Evolutionary conservation across 1,140 invertebrate species (phyloP).

Genomic region (Neuroterus valhalla): DNA sequence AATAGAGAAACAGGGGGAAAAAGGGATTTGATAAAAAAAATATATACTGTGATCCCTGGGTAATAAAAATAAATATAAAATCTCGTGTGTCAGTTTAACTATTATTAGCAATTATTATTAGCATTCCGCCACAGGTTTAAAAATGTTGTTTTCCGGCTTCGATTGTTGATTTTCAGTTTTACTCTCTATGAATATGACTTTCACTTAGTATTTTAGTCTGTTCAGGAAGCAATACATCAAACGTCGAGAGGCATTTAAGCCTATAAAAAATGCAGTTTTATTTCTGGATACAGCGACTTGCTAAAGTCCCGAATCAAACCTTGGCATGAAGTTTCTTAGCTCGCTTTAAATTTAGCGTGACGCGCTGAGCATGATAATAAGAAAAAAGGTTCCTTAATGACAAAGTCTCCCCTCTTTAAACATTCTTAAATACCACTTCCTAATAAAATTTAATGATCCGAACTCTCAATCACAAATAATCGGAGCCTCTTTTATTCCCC

Average conservation of each 20-base stretch:
- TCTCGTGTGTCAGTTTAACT: no score
- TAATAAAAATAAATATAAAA: no score
- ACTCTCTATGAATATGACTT: no score
- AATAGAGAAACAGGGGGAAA: no score
- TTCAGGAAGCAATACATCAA: background rate
- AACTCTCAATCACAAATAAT: background rate
- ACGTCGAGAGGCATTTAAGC: background rate
- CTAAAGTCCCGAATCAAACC: slow-evolving; percentile 14
- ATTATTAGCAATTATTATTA: background rate
- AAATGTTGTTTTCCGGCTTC: no score
- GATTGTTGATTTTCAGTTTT: no score
- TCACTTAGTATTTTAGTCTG: no score
- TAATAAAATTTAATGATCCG: background rate
- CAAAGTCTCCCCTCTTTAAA: background rate
- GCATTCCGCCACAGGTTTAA: background rate
- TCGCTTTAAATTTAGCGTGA: slow-evolving; percentile 30
- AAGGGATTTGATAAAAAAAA: no score
- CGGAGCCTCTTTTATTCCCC: background rate
- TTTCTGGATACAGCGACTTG: slow-evolving; percentile 19
- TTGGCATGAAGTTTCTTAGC: slow-evolving; percentile 12
- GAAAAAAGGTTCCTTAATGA: slow-evolving; percentile 16
- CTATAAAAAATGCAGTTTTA: slow-evolving; percentile 8
- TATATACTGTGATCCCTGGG: no score
- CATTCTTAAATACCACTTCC: background rate
- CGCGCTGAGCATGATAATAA: slow-evolving; percentile 16